Evolutionary conservation across 2,888 invertebrate species (phyloP).

Genomic region (Seira sanloemensis): DNA sequence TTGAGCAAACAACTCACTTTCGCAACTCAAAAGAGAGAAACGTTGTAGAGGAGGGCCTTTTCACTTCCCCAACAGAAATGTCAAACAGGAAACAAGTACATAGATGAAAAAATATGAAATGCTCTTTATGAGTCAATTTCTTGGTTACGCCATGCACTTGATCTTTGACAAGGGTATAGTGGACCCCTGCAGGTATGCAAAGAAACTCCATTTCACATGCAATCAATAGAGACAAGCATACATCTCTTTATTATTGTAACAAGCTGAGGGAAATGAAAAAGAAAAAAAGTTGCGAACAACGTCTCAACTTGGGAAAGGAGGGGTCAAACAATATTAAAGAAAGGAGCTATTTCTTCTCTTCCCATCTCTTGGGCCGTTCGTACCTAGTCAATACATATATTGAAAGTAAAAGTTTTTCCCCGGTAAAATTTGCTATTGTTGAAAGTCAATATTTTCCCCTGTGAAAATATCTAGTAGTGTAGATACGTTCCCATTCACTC

Average conservation of each 20-base stretch:
- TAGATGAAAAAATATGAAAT: not conserved
- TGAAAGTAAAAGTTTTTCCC: not conserved
- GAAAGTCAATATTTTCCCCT: not conserved
- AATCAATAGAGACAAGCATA: not conserved
- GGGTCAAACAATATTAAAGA: not conserved
- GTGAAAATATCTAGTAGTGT: not conserved
- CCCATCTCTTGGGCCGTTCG: not conserved
- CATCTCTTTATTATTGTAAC: not conserved
- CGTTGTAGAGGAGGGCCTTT: not conserved
- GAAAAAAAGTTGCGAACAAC: not conserved
- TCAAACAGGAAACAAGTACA: not conserved
- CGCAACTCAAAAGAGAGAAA: not conserved
- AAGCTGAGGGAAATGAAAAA: not conserved
- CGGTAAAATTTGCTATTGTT: not conserved
- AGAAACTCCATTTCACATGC: not conserved
- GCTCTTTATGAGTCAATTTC: not conserved
- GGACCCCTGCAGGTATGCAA: not conserved
- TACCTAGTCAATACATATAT: not conserved
- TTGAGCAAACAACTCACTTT: not conserved
- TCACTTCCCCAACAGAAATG: not conserved
- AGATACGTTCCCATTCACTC: too few relatives aligned
- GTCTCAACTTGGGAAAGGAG: not conserved
- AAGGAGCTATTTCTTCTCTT: not conserved
- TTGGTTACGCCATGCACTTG: not conserved
- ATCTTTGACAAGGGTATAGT: not conserved